Conservation (phyloP, 2,888 invertebrate species). For the Machimus rusticus region DNA sequence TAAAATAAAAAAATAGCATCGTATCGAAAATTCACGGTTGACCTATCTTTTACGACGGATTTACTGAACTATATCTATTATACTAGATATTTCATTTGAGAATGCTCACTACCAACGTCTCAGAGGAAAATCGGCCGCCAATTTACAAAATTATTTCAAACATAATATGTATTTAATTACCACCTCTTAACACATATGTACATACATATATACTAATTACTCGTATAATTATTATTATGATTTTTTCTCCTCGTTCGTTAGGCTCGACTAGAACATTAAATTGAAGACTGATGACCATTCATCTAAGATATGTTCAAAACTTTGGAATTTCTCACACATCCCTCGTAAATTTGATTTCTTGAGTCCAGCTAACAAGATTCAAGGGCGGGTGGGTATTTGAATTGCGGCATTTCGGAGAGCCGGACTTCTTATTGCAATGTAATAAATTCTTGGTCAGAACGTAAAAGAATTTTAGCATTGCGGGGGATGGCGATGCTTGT, state of each 20-base stretch:
- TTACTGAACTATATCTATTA: no score
- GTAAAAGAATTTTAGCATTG: constrained; percentile 3
- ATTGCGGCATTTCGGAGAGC: background rate
- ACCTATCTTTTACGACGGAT: no score
- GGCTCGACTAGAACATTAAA: background rate
- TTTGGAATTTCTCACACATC: background rate
- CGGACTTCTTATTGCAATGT: constrained; percentile 3
- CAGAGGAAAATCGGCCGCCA: no score
- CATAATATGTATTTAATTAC: no score
- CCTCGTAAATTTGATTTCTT: background rate
- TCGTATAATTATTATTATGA: background rate
- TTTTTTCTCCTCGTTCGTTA: background rate
- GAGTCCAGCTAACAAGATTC: background rate
- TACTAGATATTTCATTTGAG: no score
- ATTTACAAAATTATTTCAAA: no score
- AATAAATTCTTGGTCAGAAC: background rate
- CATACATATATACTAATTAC: no score
- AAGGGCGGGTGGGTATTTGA: background rate
- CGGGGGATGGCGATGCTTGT: background rate
- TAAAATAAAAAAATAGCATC: no score
- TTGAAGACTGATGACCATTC: background rate
- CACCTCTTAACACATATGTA: no score
- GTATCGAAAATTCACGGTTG: no score
- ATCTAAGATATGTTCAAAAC: background rate
- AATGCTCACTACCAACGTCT: no score